Base-by-base conservation (phyloP, 2,888 invertebrate species). In the Polyploca ridens region DNA sequence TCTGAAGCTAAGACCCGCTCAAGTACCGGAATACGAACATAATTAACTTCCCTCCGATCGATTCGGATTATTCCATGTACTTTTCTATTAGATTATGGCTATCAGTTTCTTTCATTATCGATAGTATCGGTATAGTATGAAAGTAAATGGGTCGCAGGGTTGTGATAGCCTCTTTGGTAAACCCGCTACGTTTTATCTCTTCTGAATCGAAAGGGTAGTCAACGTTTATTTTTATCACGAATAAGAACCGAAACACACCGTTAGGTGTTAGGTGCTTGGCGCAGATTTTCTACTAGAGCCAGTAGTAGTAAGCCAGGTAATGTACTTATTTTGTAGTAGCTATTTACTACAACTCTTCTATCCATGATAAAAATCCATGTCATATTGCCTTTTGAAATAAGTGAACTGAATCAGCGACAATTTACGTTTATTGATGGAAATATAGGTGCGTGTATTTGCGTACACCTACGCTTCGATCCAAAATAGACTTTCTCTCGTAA, bases 31-130 rank as follows among this genome's bases (percentile, higher is more conserved):
- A 72, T 73, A 69, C 68, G 72, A 68, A 63, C 70, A 75, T 72
- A 78, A 81, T 78, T 76, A 76, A 73, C 72, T 76, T 78, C 71
- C 66, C 68, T 65, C 66, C 63, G 68, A 66, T 66, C 63, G 70
- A 68, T 64, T 57, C 57, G 68, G 64, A 67, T 65, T 62, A 63
- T 57, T 69, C 35, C 57, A 35, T 49, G 46, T 62, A 54, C 38
- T 11, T 41, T 41, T 61, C 41, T 41, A 41, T 61, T 61, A 61
- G 61, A 61, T 61, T 61, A 61, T 41, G 41, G n/a, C 38, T 41
- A 41, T 61, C 27, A 41, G 41, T 27, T 41, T 41, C 27, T 61
- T 41, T 19, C 61, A 11, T 16, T 61, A 54, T 54, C 54, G 54
- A 19, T 54, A 54, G 19, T 44, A 41, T 19, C 61, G 11, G 19